phyloP scores from a whole-genome alignment of 2,888 invertebrate species.

The Abrostola triplasia region DNA sequence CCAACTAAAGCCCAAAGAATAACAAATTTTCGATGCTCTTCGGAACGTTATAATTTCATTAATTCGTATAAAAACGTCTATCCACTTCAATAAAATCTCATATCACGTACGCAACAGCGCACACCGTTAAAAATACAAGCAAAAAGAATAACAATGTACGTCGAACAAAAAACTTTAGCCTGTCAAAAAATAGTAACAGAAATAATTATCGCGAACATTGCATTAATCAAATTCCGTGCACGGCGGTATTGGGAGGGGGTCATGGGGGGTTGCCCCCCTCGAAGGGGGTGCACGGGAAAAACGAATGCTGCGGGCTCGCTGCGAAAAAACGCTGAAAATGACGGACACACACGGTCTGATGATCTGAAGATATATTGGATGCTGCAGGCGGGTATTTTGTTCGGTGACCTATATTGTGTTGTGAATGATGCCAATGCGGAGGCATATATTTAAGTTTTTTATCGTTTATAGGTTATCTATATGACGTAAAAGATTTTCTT shows the following conservation, averaged over 20 bases:
- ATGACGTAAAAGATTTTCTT: background rate
- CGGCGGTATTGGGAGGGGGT: slow-evolving; percentile 82
- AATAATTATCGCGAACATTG: slow-evolving; percentile 88
- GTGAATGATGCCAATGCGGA: background rate
- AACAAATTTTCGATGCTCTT: too few relatives aligned
- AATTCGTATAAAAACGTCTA: slow-evolving; percentile 44
- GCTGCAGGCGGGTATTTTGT: slow-evolving; percentile 37
- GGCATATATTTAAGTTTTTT: too few relatives aligned
- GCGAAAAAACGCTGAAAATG: slow-evolving; percentile 85
- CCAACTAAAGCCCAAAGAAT: too few relatives aligned
- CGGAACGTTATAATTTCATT: slow-evolving; percentile 15
- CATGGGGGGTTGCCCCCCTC: slow-evolving; percentile 46
- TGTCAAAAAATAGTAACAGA: slow-evolving; percentile 87
- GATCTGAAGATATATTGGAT: slow-evolving; percentile 59
- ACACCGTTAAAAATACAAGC: slow-evolving; percentile 32
- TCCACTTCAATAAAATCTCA: slow-evolving; percentile 45
- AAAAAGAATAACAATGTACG: slow-evolving; percentile 65
- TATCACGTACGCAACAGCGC: slow-evolving; percentile 52
- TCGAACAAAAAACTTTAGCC: slow-evolving; percentile 79
- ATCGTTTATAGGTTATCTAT: background rate
- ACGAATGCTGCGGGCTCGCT: slow-evolving; percentile 83
- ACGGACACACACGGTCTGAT: slow-evolving; percentile 57
- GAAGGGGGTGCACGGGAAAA: slow-evolving; percentile 71
- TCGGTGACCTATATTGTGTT: slow-evolving; percentile 41
- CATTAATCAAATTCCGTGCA: slow-evolving; percentile 88